Percentiles rank a stretch among this genome's conserved stretches.
phyloP scores from a whole-genome alignment of 2,113 vertebrate genomes.

The Nipponia nippon region DNA sequence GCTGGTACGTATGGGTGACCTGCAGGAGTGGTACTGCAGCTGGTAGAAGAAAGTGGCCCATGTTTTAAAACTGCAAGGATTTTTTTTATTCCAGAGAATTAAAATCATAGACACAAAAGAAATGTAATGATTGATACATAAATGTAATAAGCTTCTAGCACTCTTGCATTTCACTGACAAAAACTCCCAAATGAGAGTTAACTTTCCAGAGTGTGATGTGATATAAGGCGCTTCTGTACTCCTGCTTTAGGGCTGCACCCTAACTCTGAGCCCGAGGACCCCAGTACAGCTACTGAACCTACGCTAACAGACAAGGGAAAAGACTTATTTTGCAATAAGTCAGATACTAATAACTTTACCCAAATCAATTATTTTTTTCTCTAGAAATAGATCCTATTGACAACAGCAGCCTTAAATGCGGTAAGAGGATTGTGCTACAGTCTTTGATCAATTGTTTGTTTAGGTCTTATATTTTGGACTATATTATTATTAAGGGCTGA shows the following conservation, averaged over 20 bases:
- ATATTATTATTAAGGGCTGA: no score
- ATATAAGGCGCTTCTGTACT: no score
- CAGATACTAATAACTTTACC: not conserved
- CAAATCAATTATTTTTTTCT: accelerated
- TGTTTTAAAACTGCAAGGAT: not conserved
- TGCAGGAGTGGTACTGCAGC: no score
- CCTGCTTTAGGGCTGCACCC: not conserved
- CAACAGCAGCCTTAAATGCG: not conserved
- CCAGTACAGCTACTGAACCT: not conserved
- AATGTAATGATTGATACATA: accelerated
- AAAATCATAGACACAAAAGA: not conserved
- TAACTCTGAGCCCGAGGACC: no score
- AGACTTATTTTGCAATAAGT: not conserved
- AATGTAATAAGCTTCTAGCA: not conserved
- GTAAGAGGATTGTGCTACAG: not conserved
- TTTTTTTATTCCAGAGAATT: not conserved
- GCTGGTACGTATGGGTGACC: not conserved
- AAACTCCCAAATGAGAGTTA: not conserved
- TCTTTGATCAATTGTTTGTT: not conserved
- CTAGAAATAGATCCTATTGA: not conserved
- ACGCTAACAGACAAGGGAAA: no score
- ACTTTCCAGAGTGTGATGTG: not conserved
- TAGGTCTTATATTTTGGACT: not conserved
- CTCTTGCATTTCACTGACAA: not conserved
- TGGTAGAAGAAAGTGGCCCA: not conserved